phyloP scores from a whole-genome alignment of 2,113 vertebrate genomes.

The Synchiropus splendidus region DNA sequence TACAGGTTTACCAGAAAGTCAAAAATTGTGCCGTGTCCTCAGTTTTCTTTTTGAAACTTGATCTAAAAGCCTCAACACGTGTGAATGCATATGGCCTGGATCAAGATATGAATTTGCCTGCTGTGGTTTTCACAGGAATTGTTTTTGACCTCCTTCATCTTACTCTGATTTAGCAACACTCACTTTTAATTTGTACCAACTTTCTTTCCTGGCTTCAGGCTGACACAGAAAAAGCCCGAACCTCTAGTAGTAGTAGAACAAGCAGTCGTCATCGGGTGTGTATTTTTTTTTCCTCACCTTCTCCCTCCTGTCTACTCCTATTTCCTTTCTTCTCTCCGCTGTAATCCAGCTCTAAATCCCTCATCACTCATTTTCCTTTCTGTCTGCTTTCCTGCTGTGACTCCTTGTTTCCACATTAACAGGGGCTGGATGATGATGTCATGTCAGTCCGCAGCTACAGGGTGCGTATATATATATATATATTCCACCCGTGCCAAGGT shows the following conservation, averaged over 20 bases:
- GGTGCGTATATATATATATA: constrained; percentile 67
- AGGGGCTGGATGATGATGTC: constrained; percentile 65
- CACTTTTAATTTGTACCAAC: constrained; percentile 38
- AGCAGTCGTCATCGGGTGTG: constrained; percentile 79
- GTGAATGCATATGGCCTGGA: too few species aligned
- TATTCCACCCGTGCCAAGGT: constrained; percentile 11
- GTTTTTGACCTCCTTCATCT: constrained; percentile 9
- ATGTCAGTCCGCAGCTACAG: constrained; percentile 66
- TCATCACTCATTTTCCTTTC: constrained; percentile 27
- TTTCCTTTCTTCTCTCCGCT: constrained; percentile 21
- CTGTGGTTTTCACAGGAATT: constrained; percentile 23
- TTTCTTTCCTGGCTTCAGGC: constrained; percentile 74
- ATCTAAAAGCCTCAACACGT: too few species aligned
- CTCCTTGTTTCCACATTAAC: constrained; percentile 52
- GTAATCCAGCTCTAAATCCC: constrained; percentile 25
- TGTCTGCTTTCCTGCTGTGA: constrained; percentile 31
- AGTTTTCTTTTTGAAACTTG: too few species aligned
- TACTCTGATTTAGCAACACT: constrained; percentile 10
- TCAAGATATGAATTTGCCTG: constrained; percentile 14
- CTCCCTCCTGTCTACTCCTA: constrained; percentile 15
- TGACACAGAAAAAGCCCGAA: constrained; percentile 83
- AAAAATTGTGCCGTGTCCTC: too few species aligned
- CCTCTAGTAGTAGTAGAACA: constrained; percentile 66
- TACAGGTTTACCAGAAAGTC: too few species aligned
- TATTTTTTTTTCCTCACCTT: constrained; percentile 50